These are phyloP conservation scores for Pherbina coryleti DNA, from an alignment of 2,888 invertebrate species.

Conservation along the genomic window DNA sequence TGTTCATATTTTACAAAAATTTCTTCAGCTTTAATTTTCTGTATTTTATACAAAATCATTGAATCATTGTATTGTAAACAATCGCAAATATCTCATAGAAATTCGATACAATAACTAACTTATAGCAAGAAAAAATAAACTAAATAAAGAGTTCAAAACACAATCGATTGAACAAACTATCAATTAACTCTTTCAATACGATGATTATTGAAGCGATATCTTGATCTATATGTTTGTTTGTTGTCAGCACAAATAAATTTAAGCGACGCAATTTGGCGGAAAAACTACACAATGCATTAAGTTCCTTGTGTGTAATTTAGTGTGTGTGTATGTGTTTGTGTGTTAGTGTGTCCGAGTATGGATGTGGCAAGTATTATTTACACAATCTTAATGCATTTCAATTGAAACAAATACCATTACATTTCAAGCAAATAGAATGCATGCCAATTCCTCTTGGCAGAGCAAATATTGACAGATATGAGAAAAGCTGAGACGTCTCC, in stretches of 20 bases:
- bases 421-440: background rate
- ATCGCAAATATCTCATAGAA: too few species aligned
- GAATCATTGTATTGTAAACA: too few species aligned
- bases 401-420: constrained; percentile 13
- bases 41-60: too few species aligned
- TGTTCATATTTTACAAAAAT: too few species aligned
- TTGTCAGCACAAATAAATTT: constrained; percentile 25
- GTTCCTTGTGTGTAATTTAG: background rate
- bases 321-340: constrained; percentile 1
- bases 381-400: constrained; percentile 18
- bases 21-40: too few species aligned
- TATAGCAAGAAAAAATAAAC: too few species aligned
- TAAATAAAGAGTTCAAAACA: too few species aligned
- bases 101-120: too few species aligned
- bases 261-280: background rate
- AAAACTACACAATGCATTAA: background rate
- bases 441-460: background rate
- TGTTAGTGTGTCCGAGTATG: too few species aligned
- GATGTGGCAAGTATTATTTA: constrained; percentile 1
- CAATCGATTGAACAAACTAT: too few species aligned
- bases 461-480: background rate
- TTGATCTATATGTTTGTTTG: constrained; percentile 5
- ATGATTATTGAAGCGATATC: constrained; percentile 6
- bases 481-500: background rate
- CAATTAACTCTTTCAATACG: too few species aligned